Percentiles rank a stretch among this genome's conserved stretches.
These are phyloP conservation scores for Synergus itoensis DNA, from an alignment of 2,888 invertebrate genomes.

Conservation along the genomic window DNA sequence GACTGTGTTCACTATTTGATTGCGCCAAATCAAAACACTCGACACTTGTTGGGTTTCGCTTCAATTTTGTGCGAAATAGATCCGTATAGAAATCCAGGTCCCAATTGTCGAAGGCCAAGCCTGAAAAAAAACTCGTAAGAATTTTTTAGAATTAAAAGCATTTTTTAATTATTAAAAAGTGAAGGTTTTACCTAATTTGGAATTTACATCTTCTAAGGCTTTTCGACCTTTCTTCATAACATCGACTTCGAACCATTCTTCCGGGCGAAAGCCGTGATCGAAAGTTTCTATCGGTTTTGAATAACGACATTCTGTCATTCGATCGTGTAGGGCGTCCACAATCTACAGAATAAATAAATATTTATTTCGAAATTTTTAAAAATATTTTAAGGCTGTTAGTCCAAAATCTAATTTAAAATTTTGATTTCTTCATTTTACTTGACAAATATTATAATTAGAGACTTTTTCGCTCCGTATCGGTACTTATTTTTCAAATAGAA, in stretches of 20 bases:
- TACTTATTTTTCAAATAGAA: too few species aligned
- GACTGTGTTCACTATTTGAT: constrained; percentile 98
- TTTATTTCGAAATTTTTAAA: neutral
- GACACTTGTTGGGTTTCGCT: constrained; percentile 96
- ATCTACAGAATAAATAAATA: constrained; percentile 74
- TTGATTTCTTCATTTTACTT: too few species aligned
- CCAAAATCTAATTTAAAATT: too few species aligned
- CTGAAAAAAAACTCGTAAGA: constrained; percentile 74
- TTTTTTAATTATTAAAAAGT: neutral
- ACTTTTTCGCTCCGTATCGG: too few species aligned
- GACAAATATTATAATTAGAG: too few species aligned
- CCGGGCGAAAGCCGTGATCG: constrained; percentile 80
- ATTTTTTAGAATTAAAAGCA: constrained; percentile 19
- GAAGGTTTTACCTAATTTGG: constrained; percentile 81
- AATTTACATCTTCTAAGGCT: constrained; percentile 91
- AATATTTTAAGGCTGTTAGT: too few species aligned
- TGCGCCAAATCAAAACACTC: constrained; percentile 99
- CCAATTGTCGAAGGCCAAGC: constrained; percentile 95
- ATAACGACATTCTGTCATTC: constrained; percentile 96
- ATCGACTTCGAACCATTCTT: constrained; percentile 91
- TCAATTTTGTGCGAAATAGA: constrained; percentile 89
- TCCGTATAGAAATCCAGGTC: constrained; percentile 94
- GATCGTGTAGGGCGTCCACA: constrained; percentile 87
- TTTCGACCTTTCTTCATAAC: constrained; percentile 86
- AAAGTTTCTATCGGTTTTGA: constrained; percentile 81